Evolutionary conservation across 2,113 vertebrate genomes (phyloP), one percentile per base, ranked within the genome.

Genomic region (Plecotus auritus): DNA sequence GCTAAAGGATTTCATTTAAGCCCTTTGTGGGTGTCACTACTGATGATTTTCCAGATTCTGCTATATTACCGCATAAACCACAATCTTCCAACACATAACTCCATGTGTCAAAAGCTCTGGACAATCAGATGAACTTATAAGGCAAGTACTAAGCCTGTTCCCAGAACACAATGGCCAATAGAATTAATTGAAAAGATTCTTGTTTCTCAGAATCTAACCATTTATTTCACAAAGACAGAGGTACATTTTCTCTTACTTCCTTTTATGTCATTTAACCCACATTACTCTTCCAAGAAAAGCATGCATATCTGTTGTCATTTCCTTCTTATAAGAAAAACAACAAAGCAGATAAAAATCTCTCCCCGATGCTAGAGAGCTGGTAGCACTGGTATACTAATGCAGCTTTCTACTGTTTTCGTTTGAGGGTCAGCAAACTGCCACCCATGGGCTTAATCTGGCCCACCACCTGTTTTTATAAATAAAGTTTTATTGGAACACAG

Each of bases 231-330:
- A 89, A 93, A 92, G 84, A 94, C 83, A 93, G 32, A 72, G 64
- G 17, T 42, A 81, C 80, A 10, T 93, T 96, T 96, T 96, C 54
- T 88, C 66, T 84, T 96, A 76, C 74, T 85, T 80, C 83, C 86
- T 88, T 77, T 94, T 84, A 49, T 1, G 5, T 93, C 91, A 67
- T 6, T 95, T 72, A 87, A 9, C 13, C 45, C 85, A 95, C 88
- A 94, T 47, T 90, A 84, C 88, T 70, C 72, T 95, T 85, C 95
- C 23, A 87, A 90, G 78, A 89, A 96, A 96, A 97, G 76, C 59
- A 95, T 54, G 28, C 1, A 32, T 23, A 66, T 30, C 64, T 82
- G 28, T 18, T 97, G 64, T 51, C 32, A 54, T 95, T 94, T 91
- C 81, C 72, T 90, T 81, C 70, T 95, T 42, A 42, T 2, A 23